phyloP scores from a whole-genome alignment of 2,113 vertebrate species.

The Ovibos moschatus region DNA sequence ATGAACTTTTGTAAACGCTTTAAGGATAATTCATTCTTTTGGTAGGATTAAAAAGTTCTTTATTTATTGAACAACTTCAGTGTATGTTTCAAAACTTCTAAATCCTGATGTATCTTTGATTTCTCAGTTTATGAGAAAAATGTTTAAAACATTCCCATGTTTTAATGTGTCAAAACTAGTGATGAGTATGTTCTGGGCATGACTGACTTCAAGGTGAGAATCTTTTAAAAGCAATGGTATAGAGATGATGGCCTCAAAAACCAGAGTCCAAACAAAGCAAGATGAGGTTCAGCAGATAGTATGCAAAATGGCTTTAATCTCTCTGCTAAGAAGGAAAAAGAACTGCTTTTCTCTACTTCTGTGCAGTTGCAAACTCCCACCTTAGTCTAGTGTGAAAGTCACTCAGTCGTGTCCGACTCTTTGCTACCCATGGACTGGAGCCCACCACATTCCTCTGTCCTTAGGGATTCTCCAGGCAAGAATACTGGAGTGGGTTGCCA shows the following conservation, averaged over 20 bases:
- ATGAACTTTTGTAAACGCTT: not conserved
- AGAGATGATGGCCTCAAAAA: not conserved
- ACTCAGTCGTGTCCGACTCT: not conserved
- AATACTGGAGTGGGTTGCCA: not conserved
- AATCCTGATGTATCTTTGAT: not conserved
- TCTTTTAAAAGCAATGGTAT: not conserved
- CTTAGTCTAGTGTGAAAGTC: not conserved
- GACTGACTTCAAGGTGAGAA: not conserved
- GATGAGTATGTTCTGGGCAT: not conserved
- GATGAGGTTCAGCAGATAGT: not conserved
- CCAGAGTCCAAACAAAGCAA: not conserved
- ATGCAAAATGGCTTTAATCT: not conserved
- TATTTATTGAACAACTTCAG: not conserved
- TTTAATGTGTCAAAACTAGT: not conserved
- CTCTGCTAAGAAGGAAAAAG: not conserved
- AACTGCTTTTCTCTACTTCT: not conserved
- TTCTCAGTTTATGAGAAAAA: not conserved
- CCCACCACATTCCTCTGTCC: not conserved
- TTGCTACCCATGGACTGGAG: not conserved
- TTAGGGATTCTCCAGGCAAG: not conserved
- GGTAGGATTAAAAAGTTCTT: not conserved
- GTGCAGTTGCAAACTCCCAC: not conserved
- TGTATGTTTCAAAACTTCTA: not conserved
- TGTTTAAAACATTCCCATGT: not conserved
- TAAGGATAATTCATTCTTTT: not conserved